phyloP scores from a whole-genome alignment of 1,140 invertebrate species.

The Colletes latitarsis region DNA sequence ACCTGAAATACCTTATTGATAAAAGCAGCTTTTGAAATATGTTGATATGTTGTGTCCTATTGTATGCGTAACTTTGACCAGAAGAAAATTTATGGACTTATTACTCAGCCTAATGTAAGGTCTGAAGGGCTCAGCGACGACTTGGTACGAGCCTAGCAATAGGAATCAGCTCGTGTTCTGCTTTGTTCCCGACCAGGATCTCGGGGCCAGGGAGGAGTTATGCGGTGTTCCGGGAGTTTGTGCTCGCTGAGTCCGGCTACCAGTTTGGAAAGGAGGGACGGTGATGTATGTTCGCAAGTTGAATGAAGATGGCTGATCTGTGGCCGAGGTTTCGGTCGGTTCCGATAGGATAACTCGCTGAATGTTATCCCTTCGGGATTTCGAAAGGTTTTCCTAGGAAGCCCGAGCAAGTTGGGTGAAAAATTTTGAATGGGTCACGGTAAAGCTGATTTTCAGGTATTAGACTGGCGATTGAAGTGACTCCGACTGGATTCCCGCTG shows the following conservation, averaged over 20 bases:
- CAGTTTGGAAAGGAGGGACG: background rate
- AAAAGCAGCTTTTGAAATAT: too few relatives aligned
- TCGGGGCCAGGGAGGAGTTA: background rate
- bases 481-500: conserved; percentile 11
- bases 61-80: background rate
- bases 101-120: background rate
- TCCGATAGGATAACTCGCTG: conserved; percentile 37
- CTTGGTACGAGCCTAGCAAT: background rate
- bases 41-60: too few relatives aligned
- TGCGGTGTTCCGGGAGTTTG: background rate
- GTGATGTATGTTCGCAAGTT: conserved; percentile 34
- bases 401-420: conserved; percentile 1
- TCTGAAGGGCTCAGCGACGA: background rate
- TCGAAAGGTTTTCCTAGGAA: background rate
- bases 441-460: conserved; percentile 31
- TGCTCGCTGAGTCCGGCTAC: background rate
- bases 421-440: conserved; percentile 31
- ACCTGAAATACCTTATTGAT: too few relatives aligned
- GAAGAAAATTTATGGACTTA: background rate
- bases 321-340: conserved; percentile 20
- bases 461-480: conserved; percentile 25
- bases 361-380: conserved; percentile 35
- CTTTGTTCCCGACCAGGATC: conserved; percentile 21
- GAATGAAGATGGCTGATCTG: conserved; percentile 41
- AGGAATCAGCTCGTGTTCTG: conserved; percentile 22